Base-by-base conservation (phyloP, 2,888 invertebrate genomes). In the Drosophila neotestacea region DNA sequence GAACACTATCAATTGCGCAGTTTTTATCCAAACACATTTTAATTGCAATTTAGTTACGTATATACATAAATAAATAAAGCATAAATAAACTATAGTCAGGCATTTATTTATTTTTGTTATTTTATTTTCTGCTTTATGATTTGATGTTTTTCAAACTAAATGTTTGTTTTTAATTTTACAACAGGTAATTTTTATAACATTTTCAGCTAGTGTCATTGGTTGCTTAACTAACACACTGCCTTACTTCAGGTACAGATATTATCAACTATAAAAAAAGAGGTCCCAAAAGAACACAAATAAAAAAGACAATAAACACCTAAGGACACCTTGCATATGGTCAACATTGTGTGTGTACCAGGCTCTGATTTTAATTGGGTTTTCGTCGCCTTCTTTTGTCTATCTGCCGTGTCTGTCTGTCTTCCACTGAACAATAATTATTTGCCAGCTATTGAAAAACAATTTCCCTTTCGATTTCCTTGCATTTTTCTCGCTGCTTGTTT, bases 391-490 rank as follows among this genome's bases (percentile, higher is more conserved):
- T 46, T 61, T 36, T 28, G n/a, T n/a, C 30, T 39, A 11, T 13
- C 44, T 1, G n/a, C 11, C n/a, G 7, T n/a, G 27, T 6, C 54
- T 13, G 47, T 60, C 22, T 22, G 22, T 22, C 22, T 22, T 69
- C 58, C 55, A 50, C 69, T 70, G 54, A 84, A 80, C 69, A 83
- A 88, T 88, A 80, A 85, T 80, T 88, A 80, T 85, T 85, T 85
- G 71, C 78, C 84, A 73, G 73, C 74, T 70, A 85, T 86, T 86
- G 88, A 74, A 86, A 79, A 88, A 79, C 86, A 77, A 86, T 86
- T 86, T 86, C 85, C 88, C 76, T 85, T 88, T 86, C 78, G 80
- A 86, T 86, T 86, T 86, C 88, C 88, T 69, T 65, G 70, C 70
- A 68, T 73, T 75, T 83, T 81, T 77, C 65, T 54, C 42, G 54